phyloP scores from a whole-genome alignment of 2,888 invertebrate genomes.

The Rhamnusium bicolor region DNA sequence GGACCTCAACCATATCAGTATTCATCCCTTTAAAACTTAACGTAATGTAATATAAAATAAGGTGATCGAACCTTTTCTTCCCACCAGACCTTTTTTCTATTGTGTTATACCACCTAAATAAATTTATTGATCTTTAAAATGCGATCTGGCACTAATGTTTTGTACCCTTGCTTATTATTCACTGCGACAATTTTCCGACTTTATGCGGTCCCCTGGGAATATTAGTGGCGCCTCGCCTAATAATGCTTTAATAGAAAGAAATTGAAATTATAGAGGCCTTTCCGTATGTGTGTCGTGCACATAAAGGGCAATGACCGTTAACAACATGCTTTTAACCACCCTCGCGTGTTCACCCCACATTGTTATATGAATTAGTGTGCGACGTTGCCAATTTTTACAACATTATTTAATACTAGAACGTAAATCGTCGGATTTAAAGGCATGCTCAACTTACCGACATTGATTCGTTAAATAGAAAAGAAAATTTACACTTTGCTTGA shows the following conservation, averaged over 20 bases:
- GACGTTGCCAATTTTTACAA: slow-evolving; percentile 4
- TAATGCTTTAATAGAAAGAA: slow-evolving; percentile 18
- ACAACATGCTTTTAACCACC: slow-evolving; percentile 33
- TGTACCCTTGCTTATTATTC: background rate
- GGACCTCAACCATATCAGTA: no score
- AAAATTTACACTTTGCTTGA: no score
- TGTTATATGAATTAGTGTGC: background rate
- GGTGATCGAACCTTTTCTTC: background rate
- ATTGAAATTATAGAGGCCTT: slow-evolving; percentile 33
- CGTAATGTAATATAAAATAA: background rate
- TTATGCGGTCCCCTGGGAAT: background rate
- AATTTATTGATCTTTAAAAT: background rate
- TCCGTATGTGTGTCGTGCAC: slow-evolving; percentile 39
- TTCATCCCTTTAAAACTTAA: background rate
- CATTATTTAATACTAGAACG: no score
- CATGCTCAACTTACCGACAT: no score
- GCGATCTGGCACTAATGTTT: background rate
- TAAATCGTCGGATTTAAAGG: no score
- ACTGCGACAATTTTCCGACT: background rate
- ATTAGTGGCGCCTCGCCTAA: slow-evolving; percentile 28
- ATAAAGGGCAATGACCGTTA: slow-evolving; percentile 43
- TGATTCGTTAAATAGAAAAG: no score
- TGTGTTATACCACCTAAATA: background rate
- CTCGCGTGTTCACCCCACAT: slow-evolving; percentile 18
- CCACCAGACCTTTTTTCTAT: no score